phyloP scores from a whole-genome alignment of 2,113 vertebrate species.

The Tauraco erythrolophus region DNA sequence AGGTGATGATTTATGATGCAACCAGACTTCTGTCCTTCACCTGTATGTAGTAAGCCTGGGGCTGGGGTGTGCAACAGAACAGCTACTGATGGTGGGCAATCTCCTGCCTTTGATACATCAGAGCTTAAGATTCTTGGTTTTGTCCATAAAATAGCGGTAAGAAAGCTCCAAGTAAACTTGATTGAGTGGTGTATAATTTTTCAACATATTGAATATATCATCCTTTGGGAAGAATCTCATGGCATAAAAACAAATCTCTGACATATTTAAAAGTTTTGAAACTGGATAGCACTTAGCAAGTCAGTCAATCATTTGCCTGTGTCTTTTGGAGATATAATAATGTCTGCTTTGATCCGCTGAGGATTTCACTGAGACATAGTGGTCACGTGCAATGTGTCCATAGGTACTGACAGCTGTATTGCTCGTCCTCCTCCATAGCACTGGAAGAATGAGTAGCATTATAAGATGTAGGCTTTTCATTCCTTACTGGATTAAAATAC shows the following conservation, averaged over 20 bases:
- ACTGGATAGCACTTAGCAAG: neutral
- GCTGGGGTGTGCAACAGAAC: neutral
- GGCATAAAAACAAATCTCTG: neutral
- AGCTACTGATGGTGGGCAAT: neutral
- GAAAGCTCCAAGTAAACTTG: neutral
- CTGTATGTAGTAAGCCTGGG: neutral
- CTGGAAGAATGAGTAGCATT: neutral
- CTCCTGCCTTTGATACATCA: neutral
- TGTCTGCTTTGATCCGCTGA: neutral
- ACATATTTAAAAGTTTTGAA: neutral
- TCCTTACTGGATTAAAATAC: neutral
- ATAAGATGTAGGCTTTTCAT: neutral
- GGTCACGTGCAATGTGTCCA: neutral
- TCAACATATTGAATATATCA: neutral
- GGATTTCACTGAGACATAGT: neutral
- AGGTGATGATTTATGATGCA: neutral
- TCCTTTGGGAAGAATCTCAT: neutral
- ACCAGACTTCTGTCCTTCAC: neutral
- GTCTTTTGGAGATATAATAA: neutral
- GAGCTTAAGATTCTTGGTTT: neutral
- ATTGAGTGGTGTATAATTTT: neutral
- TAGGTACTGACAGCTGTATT: conserved; percentile 15
- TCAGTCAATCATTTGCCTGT: neutral
- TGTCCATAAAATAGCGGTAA: neutral
- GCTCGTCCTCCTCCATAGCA: neutral